phyloP scores from a whole-genome alignment of 2,113 vertebrate genomes.

The Arenaria interpres region DNA sequence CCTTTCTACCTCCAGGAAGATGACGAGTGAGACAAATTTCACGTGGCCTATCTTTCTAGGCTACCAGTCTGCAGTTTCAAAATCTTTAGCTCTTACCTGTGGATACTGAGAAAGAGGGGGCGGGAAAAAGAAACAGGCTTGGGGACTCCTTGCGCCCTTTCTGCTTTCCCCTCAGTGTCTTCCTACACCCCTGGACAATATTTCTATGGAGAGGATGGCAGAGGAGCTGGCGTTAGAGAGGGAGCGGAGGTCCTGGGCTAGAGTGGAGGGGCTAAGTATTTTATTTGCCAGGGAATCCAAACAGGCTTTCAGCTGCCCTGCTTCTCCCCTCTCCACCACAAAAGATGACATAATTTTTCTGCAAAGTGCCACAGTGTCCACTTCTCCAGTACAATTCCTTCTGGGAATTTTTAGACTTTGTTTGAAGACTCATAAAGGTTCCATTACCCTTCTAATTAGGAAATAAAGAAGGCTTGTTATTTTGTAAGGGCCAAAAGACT shows the following conservation, averaged over 20 bases:
- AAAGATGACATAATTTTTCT: slow-evolving; percentile 6
- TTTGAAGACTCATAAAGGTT: slow-evolving; percentile 9
- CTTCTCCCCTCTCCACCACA: not conserved
- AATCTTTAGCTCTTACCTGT: not conserved
- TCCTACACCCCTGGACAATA: not conserved
- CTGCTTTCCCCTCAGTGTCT: not conserved
- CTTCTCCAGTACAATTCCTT: not conserved
- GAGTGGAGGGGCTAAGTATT: not conserved
- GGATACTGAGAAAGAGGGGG: not conserved
- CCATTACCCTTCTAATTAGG: slow-evolving; percentile 25
- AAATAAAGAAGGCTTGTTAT: not conserved
- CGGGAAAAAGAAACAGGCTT: not conserved
- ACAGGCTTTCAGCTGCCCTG: not conserved
- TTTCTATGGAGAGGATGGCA: not conserved
- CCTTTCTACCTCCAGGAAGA: not conserved
- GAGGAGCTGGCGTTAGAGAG: not conserved
- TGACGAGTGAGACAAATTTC: not conserved
- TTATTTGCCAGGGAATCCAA: not conserved
- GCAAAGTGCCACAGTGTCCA: not conserved
- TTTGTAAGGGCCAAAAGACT: not conserved
- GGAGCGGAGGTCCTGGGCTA: not conserved
- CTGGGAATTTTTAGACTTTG: not conserved
- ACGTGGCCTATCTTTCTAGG: not conserved
- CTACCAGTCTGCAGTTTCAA: not conserved
- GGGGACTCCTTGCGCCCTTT: not conserved